Conservation (phyloP, 1,140 invertebrate species). For the Zaprionus nigranus region DNA sequence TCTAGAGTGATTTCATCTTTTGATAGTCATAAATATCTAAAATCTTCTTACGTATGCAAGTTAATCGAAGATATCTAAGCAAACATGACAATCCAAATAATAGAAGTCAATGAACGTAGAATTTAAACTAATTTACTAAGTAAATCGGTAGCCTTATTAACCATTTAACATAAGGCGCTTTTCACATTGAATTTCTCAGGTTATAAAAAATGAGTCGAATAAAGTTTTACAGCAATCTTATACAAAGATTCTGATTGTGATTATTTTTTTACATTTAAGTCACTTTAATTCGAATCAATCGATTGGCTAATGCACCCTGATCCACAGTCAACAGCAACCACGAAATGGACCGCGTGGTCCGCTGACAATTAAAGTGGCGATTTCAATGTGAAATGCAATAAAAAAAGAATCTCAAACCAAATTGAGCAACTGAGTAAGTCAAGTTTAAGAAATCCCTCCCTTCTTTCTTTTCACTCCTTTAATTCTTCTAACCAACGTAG, state of each 20-base stretch:
- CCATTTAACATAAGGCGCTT: too few relatives aligned
- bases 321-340: background rate
- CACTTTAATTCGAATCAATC: background rate
- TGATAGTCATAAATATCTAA: background rate
- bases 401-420: conserved; percentile 38
- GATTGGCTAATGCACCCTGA: background rate
- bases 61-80: background rate
- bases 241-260: too few relatives aligned
- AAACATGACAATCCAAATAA: too few relatives aligned
- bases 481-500: background rate
- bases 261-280: background rate
- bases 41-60: background rate
- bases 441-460: conserved; percentile 21
- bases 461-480: background rate
- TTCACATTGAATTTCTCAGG: too few relatives aligned
- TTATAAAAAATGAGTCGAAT: too few relatives aligned
- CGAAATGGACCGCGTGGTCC: background rate
- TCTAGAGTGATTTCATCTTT: background rate
- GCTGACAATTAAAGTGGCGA: too few relatives aligned
- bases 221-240: too few relatives aligned
- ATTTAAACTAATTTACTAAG: too few relatives aligned
- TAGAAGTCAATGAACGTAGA: too few relatives aligned
- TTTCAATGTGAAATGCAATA: conserved; percentile 59
- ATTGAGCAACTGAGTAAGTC: conserved; percentile 60
- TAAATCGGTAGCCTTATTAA: too few relatives aligned